phyloP scores from a whole-genome alignment of 2,888 invertebrate species.

The Geotrupes spiniger region DNA sequence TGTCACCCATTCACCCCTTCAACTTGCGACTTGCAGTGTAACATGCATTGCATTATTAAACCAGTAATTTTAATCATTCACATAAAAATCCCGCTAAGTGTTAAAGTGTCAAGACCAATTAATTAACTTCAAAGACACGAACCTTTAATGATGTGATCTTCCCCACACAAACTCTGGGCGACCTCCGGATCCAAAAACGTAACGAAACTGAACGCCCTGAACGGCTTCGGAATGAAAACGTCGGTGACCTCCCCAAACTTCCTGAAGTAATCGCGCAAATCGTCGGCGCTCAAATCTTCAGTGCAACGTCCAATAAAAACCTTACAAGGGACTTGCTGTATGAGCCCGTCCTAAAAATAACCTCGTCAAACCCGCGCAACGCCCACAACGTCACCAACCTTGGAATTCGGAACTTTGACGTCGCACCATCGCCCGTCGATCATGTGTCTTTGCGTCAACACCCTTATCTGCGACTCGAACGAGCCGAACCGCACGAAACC shows the following conservation, averaged over 20 bases:
- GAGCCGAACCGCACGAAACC: constrained; percentile 96
- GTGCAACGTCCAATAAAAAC: constrained; percentile 94
- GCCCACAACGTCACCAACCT: too few relatives aligned
- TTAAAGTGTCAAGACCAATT: too few relatives aligned
- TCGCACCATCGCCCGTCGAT: constrained; percentile 99
- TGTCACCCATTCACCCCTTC: too few relatives aligned
- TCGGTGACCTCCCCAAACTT: constrained; percentile 92
- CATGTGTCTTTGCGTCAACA: constrained; percentile 90
- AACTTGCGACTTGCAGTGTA: too few relatives aligned
- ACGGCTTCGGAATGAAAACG: constrained; percentile 94
- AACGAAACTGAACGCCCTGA: constrained; percentile 89
- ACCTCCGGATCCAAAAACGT: constrained; percentile 91
- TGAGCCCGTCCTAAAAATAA: constrained; percentile 78
- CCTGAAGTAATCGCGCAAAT: constrained; percentile 85
- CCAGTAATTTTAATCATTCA: too few relatives aligned
- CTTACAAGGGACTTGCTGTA: constrained; percentile 84
- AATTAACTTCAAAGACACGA: too few relatives aligned
- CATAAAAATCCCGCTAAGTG: too few relatives aligned
- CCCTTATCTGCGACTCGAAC: constrained; percentile 93
- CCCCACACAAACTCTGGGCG: constrained; percentile 85
- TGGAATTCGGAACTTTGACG: constrained; percentile 96
- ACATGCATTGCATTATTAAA: too few relatives aligned
- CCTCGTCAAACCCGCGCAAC: too few relatives aligned
- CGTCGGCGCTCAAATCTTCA: constrained; percentile 88
- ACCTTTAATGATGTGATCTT: constrained; percentile 92